Percentiles rank a stretch among this genome's conserved stretches.
These are phyloP conservation scores for Seriola dumerili DNA, from an alignment of 2,113 vertebrate genomes.

Conservation along the genomic window DNA sequence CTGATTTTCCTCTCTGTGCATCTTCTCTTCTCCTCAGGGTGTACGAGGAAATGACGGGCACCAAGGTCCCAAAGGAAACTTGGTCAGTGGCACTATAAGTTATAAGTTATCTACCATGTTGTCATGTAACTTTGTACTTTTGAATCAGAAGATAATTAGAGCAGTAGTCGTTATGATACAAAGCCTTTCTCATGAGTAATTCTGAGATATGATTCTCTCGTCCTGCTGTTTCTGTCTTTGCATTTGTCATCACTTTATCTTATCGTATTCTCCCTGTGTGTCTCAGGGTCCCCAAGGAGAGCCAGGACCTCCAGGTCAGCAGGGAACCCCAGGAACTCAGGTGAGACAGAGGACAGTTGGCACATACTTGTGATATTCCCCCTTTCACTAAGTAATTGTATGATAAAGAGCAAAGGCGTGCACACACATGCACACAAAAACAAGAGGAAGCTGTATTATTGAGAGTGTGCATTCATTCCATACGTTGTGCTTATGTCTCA, in stretches of 20 bases:
- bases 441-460: rapidly evolving
- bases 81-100: constrained; percentile 86
- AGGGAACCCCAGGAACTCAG: constrained; percentile 93
- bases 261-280: neutral
- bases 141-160: neutral
- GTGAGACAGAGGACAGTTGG: constrained; percentile 76
- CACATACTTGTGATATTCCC: rapidly evolving
- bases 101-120: neutral
- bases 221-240: neutral
- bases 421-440: neutral
- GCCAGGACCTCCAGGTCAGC: constrained; percentile 93
- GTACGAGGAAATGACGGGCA: constrained; percentile 95
- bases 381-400: neutral
- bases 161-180: too few relatives aligned
- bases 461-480: neutral
- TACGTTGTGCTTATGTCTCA: neutral
- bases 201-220: neutral
- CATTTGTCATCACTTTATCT: neutral
- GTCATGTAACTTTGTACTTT: neutral
- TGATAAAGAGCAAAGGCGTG: neutral
- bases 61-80: constrained; percentile 94
- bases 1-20: neutral
- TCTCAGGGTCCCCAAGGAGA: constrained; percentile 93
- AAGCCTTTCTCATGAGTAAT: too few relatives aligned
- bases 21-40: constrained; percentile 83